Evolutionary conservation across 2,797 vertebrate genomes (phyloP).

Genomic region (Oryzias sinensis): DNA sequence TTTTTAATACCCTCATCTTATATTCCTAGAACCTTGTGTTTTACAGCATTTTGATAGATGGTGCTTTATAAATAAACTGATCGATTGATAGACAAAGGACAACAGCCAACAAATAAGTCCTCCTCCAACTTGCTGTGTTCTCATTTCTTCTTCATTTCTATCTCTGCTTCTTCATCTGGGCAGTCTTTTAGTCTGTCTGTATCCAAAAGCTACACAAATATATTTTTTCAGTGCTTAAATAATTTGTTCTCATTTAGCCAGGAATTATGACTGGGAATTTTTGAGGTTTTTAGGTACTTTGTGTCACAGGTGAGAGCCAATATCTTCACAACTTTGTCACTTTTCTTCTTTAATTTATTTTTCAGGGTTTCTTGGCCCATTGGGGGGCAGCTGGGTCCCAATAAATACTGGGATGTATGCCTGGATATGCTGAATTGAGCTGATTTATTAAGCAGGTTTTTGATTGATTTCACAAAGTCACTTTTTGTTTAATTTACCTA

Average conservation of each 20-base stretch:
- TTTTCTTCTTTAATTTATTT: conserved; percentile 49
- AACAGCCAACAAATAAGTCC: conserved; percentile 3
- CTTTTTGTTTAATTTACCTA: not conserved
- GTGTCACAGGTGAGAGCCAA: conserved; percentile 10
- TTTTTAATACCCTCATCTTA: no score
- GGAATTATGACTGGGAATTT: conserved; percentile 43
- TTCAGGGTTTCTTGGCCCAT: conserved; percentile 33
- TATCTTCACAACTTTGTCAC: conserved; percentile 48
- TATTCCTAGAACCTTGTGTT: no score
- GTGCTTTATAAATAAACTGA: no score
- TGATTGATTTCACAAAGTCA: not conserved
- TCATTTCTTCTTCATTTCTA: conserved; percentile 25
- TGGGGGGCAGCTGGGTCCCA: conserved; percentile 24
- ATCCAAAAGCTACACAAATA: conserved; percentile 57
- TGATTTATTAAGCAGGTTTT: conserved; percentile 21
- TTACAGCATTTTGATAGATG: no score
- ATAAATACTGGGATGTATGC: conserved; percentile 38
- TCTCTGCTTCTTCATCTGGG: conserved; percentile 18
- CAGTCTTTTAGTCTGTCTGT: conserved; percentile 34
- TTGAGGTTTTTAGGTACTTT: conserved; percentile 38
- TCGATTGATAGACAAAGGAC: not conserved
- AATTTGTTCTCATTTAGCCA: conserved; percentile 48
- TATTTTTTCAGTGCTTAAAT: conserved; percentile 59
- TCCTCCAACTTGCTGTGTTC: conserved; percentile 9
- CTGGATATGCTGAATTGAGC: conserved; percentile 29